A percentile compares a stretch with the other conserved stretches of the same genome.
Conservation (phyloP, 1,140 invertebrate genomes). For the Copidosoma floridanum region DNA sequence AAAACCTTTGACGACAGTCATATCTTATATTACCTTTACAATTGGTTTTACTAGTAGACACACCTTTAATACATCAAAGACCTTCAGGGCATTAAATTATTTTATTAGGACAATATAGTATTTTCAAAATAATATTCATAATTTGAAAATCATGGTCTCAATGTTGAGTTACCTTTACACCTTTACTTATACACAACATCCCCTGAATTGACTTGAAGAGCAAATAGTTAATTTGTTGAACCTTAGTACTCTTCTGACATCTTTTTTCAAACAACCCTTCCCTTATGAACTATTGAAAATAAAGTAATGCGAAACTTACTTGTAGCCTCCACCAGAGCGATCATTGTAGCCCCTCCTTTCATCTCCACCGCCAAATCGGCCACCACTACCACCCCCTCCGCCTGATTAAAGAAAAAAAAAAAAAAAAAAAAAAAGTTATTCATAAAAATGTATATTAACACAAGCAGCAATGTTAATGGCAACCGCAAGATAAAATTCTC, state of each 20-base stretch:
- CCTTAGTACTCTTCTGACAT: too few relatives aligned
- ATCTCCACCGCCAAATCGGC: constrained; percentile 50
- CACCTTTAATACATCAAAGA: constrained; percentile 57
- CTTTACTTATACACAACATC: constrained; percentile 3
- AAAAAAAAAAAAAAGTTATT: background rate
- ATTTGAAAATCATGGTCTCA: constrained; percentile 11
- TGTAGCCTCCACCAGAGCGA: constrained; percentile 52
- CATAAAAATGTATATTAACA: background rate
- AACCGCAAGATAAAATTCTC: background rate
- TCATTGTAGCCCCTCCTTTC: constrained; percentile 58
- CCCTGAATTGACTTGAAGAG: background rate
- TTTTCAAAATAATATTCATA: constrained; percentile 23
- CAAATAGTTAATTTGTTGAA: too few relatives aligned
- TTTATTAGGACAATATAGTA: constrained; percentile 41
- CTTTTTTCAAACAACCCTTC: too few relatives aligned
- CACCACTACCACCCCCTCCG: constrained; percentile 39
- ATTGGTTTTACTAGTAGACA: constrained; percentile 57
- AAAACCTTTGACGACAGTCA: constrained; percentile 53
- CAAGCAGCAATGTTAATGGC: too few relatives aligned
- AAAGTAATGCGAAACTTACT: constrained; percentile 44
- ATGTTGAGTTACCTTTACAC: constrained; percentile 12
- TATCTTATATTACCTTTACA: constrained; percentile 49
- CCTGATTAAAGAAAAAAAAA: constrained; percentile 31
- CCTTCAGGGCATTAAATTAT: constrained; percentile 47
- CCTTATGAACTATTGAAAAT: too few relatives aligned